phyloP scores from a whole-genome alignment of 2,888 invertebrate species.

The Adela reaumurella region DNA sequence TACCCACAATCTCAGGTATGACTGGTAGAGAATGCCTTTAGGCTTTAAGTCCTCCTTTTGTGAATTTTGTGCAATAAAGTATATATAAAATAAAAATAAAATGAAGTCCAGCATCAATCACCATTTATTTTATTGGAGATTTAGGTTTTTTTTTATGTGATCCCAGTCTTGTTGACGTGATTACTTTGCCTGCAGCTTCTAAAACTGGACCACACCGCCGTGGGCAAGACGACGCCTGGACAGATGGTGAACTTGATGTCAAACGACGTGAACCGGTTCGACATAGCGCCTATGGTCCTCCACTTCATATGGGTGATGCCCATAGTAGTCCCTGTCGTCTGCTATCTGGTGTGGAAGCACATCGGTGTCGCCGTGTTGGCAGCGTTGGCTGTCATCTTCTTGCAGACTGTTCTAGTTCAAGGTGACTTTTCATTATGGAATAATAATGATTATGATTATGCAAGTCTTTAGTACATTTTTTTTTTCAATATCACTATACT shows the following conservation, averaged over 20 bases:
- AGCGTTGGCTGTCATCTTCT: constrained; percentile 41
- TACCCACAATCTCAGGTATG: too few relatives aligned
- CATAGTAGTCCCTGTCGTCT: constrained; percentile 61
- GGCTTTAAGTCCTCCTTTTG: too few relatives aligned
- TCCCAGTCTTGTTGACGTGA: too few relatives aligned
- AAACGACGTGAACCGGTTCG: constrained; percentile 81
- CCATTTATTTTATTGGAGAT: too few relatives aligned
- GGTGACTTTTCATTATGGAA: constrained; percentile 18
- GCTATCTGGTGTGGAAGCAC: constrained; percentile 44
- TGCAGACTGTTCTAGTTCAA: constrained; percentile 60
- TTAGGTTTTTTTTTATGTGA: too few relatives aligned
- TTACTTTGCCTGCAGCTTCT: constrained; percentile 27
- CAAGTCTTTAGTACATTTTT: not conserved
- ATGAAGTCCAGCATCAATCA: too few relatives aligned
- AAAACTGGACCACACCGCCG: constrained; percentile 51
- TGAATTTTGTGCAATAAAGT: too few relatives aligned
- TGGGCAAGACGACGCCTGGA: constrained; percentile 64
- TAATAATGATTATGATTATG: not conserved
- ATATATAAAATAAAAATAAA: too few relatives aligned
- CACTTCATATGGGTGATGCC: constrained; percentile 83
- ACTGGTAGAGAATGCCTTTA: too few relatives aligned
- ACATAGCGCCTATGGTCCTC: constrained; percentile 63
- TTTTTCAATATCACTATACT: too few relatives aligned
- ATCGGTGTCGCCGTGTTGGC: constrained; percentile 37
- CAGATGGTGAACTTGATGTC: constrained; percentile 82